Conservation (phyloP, 2,797 vertebrate genomes). For the Scomberomorus guttatus region DNA sequence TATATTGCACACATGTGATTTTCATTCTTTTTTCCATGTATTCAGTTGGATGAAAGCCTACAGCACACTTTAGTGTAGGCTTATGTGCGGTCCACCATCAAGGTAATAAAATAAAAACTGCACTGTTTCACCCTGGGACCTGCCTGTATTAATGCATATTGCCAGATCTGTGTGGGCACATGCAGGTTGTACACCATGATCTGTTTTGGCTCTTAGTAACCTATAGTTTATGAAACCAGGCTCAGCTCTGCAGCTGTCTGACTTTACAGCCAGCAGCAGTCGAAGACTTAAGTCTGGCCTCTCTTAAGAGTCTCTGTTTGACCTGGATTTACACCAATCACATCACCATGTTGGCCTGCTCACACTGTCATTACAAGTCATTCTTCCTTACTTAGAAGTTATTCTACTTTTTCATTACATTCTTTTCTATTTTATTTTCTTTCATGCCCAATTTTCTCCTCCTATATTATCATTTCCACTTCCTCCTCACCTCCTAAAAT, state of each 20-base stretch:
- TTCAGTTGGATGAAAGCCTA: background rate
- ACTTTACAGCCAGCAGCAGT: slow-evolving; percentile 13
- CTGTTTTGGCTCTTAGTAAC: slow-evolving; percentile 18
- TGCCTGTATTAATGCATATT: background rate
- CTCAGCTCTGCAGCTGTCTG: slow-evolving; percentile 53
- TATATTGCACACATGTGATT: background rate
- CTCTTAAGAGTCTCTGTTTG: slow-evolving; percentile 22
- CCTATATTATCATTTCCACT: background rate
- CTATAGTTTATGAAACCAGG: slow-evolving; percentile 11
- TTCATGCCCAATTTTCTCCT: background rate
- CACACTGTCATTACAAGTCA: slow-evolving; percentile 16
- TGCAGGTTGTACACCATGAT: slow-evolving; percentile 20
- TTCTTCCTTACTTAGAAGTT: slow-evolving; percentile 1
- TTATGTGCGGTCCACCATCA: background rate
- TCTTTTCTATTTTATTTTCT: background rate
- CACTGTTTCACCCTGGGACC: background rate
- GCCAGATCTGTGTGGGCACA: slow-evolving; percentile 2
- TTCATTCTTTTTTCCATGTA: background rate
- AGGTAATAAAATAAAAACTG: slow-evolving; percentile 1
- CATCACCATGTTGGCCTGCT: slow-evolving; percentile 29
- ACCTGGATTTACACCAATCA: slow-evolving; percentile 51
- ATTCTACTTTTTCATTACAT: background rate
- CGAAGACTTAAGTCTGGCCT: slow-evolving; percentile 24
- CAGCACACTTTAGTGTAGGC: background rate
- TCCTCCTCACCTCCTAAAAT: background rate